phyloP scores from a whole-genome alignment of 2,797 vertebrate genomes.

The Sparus aurata region DNA sequence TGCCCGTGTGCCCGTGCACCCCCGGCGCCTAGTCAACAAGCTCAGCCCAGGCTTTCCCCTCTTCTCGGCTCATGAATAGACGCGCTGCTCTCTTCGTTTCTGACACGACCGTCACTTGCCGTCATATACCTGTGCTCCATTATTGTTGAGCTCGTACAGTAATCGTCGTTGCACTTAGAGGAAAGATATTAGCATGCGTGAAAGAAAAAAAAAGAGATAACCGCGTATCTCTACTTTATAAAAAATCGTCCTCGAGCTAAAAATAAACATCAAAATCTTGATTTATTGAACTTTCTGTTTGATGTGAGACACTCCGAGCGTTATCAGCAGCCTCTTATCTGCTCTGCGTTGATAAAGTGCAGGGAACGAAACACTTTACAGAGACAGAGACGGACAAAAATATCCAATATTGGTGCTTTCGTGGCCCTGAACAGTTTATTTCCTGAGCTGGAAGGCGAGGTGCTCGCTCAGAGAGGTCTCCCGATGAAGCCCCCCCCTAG shows the following conservation, averaged over 20 bases:
- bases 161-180: background rate
- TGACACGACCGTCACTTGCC: background rate
- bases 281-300: background rate
- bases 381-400: conserved; percentile 10
- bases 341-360: conserved; percentile 12
- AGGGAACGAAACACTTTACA: conserved; percentile 37
- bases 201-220: background rate
- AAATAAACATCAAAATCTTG: background rate
- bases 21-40: conserved; percentile 32
- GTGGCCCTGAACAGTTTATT: conserved; percentile 29
- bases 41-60: conserved; percentile 35
- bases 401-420: conserved; percentile 31
- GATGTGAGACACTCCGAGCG: conserved; percentile 7
- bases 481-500: conserved; percentile 20
- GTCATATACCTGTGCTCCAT: conserved; percentile 8
- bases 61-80: conserved; percentile 42
- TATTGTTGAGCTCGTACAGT: background rate
- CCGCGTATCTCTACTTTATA: background rate
- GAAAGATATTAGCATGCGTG: background rate
- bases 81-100: conserved; percentile 26
- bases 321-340: background rate
- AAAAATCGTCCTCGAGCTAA: background rate
- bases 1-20: conserved; percentile 42
- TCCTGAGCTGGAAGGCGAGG: conserved; percentile 17
- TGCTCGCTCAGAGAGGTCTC: conserved; percentile 4